phyloP scores from a whole-genome alignment of 1,140 invertebrate species.

The Frieseomelitta varia region DNA sequence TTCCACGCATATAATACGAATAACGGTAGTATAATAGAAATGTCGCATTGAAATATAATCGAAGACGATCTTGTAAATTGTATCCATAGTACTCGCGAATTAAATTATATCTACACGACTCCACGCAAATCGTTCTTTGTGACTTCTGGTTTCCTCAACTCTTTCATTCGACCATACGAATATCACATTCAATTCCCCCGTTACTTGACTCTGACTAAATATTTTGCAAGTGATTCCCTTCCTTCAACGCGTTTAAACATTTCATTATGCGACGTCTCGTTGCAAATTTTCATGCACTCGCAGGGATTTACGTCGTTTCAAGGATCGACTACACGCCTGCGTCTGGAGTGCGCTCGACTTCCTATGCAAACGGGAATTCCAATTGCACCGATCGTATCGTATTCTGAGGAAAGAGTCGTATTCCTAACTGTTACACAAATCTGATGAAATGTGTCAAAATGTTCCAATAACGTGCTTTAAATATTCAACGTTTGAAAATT shows the following conservation, averaged over 20 bases:
- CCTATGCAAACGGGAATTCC: conserved; percentile 4
- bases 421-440: neutral
- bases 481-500: neutral
- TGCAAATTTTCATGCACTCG: conserved; percentile 1
- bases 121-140: too few relatives aligned
- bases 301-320: neutral
- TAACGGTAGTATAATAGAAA: too few relatives aligned
- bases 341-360: neutral
- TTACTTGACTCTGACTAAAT: neutral
- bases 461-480: neutral
- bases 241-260: neutral
- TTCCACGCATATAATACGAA: too few relatives aligned
- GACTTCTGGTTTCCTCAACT: too few relatives aligned
- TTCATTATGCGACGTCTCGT: conserved; percentile 11
- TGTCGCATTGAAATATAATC: too few relatives aligned
- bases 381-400: neutral
- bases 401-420: neutral
- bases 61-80: too few relatives aligned
- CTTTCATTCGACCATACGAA: too few relatives aligned
- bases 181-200: too few relatives aligned
- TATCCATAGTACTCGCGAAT: too few relatives aligned
- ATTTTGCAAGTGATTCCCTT: neutral
- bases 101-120: too few relatives aligned
- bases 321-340: neutral
- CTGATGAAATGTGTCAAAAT: neutral